Evolutionary conservation across 1,140 invertebrate species (phyloP).

Genomic region (Phthorimaea operculella): DNA sequence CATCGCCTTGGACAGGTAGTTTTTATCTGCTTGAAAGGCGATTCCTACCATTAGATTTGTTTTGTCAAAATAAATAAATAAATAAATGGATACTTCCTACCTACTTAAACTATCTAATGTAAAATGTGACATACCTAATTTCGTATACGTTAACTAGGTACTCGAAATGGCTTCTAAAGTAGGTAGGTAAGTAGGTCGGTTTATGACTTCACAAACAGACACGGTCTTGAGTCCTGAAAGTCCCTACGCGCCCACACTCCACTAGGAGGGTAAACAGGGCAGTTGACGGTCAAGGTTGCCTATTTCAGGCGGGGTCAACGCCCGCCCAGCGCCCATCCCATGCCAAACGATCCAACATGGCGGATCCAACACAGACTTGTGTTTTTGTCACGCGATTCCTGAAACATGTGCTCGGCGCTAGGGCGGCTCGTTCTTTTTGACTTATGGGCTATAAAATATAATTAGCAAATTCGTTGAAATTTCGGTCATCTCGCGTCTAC

Average conservation of each 20-base stretch:
- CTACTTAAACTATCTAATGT: no score
- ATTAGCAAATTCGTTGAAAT: not conserved
- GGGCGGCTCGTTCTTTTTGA: slow-evolving; percentile 8
- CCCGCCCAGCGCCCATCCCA: slow-evolving; percentile 24
- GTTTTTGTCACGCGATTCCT: slow-evolving; percentile 23
- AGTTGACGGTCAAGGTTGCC: slow-evolving; percentile 45
- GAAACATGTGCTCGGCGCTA: slow-evolving; percentile 17
- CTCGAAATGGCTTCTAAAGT: no score
- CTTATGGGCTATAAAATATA: slow-evolving; percentile 13
- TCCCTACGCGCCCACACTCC: not conserved
- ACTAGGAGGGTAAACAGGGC: slow-evolving; percentile 22
- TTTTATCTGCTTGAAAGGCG: no score
- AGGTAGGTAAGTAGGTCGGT: no score
- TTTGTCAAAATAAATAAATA: no score
- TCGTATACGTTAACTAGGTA: no score
- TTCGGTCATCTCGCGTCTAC: no score
- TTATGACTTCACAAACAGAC: no score
- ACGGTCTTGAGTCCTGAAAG: not conserved
- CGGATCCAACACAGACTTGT: slow-evolving; percentile 8
- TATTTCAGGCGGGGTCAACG: slow-evolving; percentile 48
- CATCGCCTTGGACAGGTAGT: no score
- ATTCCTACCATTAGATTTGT: no score
- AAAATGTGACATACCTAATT: no score
- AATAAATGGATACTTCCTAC: no score
- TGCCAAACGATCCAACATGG: slow-evolving; percentile 16